A percentile compares a stretch with the other conserved stretches of the same genome.
These are phyloP conservation scores for Donacobius atricapilla DNA, from an alignment of 2,113 vertebrate species.

Conservation along the genomic window DNA sequence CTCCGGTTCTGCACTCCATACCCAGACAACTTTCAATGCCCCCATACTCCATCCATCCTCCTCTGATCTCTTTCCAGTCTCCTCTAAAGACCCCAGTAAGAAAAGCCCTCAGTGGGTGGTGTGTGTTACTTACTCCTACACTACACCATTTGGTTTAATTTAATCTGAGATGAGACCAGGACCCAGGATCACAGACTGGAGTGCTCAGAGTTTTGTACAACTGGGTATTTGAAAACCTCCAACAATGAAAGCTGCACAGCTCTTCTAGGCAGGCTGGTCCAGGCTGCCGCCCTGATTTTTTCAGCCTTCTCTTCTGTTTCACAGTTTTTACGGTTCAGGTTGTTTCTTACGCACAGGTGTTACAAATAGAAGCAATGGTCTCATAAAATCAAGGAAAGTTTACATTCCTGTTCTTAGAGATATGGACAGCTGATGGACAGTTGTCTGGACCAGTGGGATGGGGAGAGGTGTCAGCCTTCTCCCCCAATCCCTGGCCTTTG, in stretches of 20 bases:
- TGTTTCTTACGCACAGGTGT: no score
- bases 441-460: no score
- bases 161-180: neutral
- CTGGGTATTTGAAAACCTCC: neutral
- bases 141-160: neutral
- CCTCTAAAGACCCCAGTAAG: neutral
- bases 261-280: neutral
- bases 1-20: neutral
- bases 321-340: no score
- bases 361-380: no score
- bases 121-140: neutral
- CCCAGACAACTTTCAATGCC: neutral
- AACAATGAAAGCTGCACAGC: neutral
- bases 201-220: neutral
- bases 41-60: neutral
- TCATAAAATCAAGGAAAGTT: no score
- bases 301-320: no score
- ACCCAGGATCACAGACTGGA: neutral
- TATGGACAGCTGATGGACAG: no score
- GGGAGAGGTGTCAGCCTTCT: no score
- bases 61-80: neutral
- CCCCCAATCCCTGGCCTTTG: no score
- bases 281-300: no score
- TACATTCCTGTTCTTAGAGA: no score
- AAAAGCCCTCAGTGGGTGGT: neutral